Percentiles rank a stretch among this genome's conserved stretches.
phyloP scores from a whole-genome alignment of 2,888 invertebrate genomes.

The Morpho achilles region DNA sequence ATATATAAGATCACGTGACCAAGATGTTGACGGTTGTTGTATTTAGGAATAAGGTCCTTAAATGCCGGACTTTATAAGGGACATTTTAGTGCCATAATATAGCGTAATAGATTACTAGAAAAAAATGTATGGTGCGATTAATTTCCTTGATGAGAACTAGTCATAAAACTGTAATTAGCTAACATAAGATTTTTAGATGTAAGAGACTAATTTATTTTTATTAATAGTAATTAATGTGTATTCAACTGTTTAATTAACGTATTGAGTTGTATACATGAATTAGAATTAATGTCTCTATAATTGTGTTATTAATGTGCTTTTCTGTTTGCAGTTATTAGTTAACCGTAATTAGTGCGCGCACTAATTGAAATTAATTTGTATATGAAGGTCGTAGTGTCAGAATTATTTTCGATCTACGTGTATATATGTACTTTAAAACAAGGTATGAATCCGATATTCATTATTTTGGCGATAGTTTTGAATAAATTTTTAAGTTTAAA shows the following conservation, averaged over 20 bases:
- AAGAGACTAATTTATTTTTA: constrained; percentile 28
- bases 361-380: too few relatives aligned
- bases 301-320: too few relatives aligned
- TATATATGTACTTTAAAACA: too few relatives aligned
- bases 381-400: too few relatives aligned
- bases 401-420: too few relatives aligned
- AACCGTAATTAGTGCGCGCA: too few relatives aligned
- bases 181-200: constrained; percentile 20
- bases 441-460: too few relatives aligned
- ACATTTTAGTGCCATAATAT: constrained; percentile 33
- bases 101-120: constrained; percentile 37
- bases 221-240: constrained; percentile 1
- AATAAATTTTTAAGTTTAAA: too few relatives aligned
- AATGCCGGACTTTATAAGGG: constrained; percentile 13
- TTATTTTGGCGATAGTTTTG: too few relatives aligned
- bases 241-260: not conserved
- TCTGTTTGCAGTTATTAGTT: too few relatives aligned
- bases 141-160: constrained; percentile 63
- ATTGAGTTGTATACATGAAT: not conserved
- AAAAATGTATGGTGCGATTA: constrained; percentile 56
- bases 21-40: constrained; percentile 49
- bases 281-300: not conserved
- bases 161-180: constrained; percentile 48
- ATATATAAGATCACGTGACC: constrained; percentile 52
- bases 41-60: constrained; percentile 18